phyloP scores from a whole-genome alignment of 2,113 vertebrate species.

The Chionodraco myersi region DNA sequence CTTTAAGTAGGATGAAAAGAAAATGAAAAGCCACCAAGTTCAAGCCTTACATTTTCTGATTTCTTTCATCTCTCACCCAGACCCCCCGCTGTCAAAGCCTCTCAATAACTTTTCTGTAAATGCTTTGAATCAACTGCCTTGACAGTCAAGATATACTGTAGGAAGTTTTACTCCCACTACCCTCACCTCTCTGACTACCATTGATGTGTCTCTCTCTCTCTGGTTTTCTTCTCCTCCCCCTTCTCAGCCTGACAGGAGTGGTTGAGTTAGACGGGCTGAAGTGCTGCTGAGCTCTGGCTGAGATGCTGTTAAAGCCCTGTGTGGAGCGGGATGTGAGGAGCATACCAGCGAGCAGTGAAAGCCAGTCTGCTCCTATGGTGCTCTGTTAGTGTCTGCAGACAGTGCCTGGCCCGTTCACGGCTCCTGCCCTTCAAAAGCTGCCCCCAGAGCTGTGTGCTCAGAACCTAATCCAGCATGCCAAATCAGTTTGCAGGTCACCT shows the following conservation, averaged over 20 bases:
- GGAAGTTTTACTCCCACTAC: slow-evolving; percentile 13
- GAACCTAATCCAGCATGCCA: slow-evolving; percentile 61
- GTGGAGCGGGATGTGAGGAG: slow-evolving; percentile 67
- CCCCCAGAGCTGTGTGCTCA: slow-evolving; percentile 50
- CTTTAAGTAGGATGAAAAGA: slow-evolving; percentile 43
- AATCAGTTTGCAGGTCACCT: slow-evolving; percentile 61
- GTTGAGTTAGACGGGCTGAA: slow-evolving; percentile 55
- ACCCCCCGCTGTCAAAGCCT: slow-evolving; percentile 42
- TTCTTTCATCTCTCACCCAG: slow-evolving; percentile 43
- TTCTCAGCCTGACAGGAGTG: slow-evolving; percentile 60
- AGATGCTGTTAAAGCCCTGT: slow-evolving; percentile 58
- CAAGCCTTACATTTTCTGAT: slow-evolving; percentile 25
- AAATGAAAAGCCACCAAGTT: slow-evolving; percentile 49
- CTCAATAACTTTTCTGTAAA: slow-evolving; percentile 54
- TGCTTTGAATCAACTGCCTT: slow-evolving; percentile 40
- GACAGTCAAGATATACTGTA: slow-evolving; percentile 28
- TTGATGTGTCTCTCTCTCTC: slow-evolving; percentile 47
- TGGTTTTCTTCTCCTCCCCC: slow-evolving; percentile 46
- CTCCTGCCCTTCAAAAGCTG: slow-evolving; percentile 61
- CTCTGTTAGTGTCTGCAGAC: slow-evolving; percentile 65
- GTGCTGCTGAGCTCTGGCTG: slow-evolving; percentile 50
- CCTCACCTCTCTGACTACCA: slow-evolving; percentile 22
- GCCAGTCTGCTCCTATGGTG: slow-evolving; percentile 48
- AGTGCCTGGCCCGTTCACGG: slow-evolving; percentile 52
- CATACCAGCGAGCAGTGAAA: slow-evolving; percentile 65